These are phyloP conservation scores for Sebastes steindachneri DNA, from an alignment of 2,797 vertebrate species.

Conservation along the genomic window DNA sequence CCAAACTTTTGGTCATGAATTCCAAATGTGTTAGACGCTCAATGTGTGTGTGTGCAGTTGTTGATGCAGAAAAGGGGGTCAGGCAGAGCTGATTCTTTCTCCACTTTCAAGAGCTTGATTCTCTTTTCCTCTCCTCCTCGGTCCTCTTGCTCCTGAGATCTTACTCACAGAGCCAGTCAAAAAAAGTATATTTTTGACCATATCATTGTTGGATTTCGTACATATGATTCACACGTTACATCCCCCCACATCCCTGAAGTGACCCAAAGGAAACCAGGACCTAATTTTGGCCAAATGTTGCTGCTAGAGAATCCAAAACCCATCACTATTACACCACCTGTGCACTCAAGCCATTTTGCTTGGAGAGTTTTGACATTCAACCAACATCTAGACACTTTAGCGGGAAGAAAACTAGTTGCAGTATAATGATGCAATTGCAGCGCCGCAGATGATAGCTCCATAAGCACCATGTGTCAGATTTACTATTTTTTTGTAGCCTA, in stretches of 20 bases:
- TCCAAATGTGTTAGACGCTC: slow-evolving; percentile 23
- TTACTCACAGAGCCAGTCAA: slow-evolving; percentile 1
- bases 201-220: slow-evolving; percentile 6
- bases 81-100: slow-evolving; percentile 34
- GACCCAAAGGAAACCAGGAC: neutral
- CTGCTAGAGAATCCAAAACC: slow-evolving; percentile 15
- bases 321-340: slow-evolving; percentile 30
- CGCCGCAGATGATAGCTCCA: neutral
- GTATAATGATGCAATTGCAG: slow-evolving; percentile 19
- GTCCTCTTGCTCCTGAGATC: slow-evolving; percentile 12
- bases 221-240: slow-evolving; percentile 10
- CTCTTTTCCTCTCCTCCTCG: neutral
- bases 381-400: neutral
- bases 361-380: slow-evolving; percentile 16
- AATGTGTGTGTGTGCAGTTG: slow-evolving; percentile 3
- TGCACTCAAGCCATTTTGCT: neutral
- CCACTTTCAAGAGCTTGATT: neutral
- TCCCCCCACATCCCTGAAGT: neutral
- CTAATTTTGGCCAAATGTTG: slow-evolving; percentile 19
- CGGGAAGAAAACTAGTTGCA: neutral
- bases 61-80: slow-evolving; percentile 32
- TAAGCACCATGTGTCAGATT: slow-evolving; percentile 24
- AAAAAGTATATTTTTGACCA: neutral
- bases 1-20: slow-evolving; percentile 48
- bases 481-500: neutral